Evolutionary conservation across 2,797 vertebrate species (phyloP), one percentile per base, ranked within the genome.

Genomic region (Gila robusta): DNA sequence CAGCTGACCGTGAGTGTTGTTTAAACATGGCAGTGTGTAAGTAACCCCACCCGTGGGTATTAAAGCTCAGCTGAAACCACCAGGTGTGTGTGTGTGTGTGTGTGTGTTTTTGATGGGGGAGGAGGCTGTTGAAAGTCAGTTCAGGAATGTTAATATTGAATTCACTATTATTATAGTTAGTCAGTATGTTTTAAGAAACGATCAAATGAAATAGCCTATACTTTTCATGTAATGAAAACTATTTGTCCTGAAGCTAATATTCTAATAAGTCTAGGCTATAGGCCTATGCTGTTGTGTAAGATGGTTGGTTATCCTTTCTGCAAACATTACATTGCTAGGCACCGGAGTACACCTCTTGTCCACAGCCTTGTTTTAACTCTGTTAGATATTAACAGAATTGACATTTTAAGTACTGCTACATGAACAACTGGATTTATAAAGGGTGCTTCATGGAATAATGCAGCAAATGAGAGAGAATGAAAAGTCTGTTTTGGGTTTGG

Each of bases 1-100:
- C 39, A 76, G 67, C 69, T 79, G 73, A 78, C 52, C 79, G 59
- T 83, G 41, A 54, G 56, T 88, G 87, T 74, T 59, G 37, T 69
- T 77, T 32, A 35, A 81, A 81, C 56, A 84, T n/a, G 32, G 32
- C 47, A 32, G 49, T 83, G 74, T 74, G 62, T 81, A 14, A 69
- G 28, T 70, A 76, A 70, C 87, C 74, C 86, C 86, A 82, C 86
- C 89, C 88, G 72, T 82, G 14, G 52, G n/a, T n/a, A 81, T 84
- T 84, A 23, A 32, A 59, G 66, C 56, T 81, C 56, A 86, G 54
- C 54, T 79, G 77, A 79, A 79, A 64, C 72, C 78, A 39, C 12
- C 41, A 8, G 21, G 35, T 7, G 35, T 32, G 10, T 66, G 70
- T 14, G 32, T 41, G 23, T 49, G 26, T 21, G 64, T 47, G 67